Base-by-base conservation (phyloP, 1,140 invertebrate genomes). In the Aricia agestis region DNA sequence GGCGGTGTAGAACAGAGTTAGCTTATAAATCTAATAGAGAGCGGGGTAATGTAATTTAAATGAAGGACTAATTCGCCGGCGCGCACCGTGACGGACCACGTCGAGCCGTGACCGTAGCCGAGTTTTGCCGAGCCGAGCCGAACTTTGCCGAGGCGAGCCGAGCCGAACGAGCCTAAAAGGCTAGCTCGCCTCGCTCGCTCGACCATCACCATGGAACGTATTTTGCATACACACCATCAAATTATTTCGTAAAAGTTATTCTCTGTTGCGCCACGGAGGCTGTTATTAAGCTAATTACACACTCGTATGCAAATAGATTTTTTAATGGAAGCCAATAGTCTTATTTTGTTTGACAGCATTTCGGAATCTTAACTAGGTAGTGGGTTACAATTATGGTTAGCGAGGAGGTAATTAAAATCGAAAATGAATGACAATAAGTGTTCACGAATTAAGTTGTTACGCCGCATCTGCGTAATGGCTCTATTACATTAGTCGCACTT, bases 181-280 rank as follows among this genome's bases (percentile, higher is more conserved):
- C 45, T 36, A 52, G 79, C 83, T 87, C 84, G 83, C 80, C 79
- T 81, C 79, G 78, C 78, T 83, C 86, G 83, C 77, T 81, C 78
- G 84, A 82, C 82, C 86, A 89, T 89, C 87, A 86, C 36, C 89
- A 87, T 82, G 87, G 89, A 89, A 89, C 89, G 82, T 90, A 88
- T 91, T 91, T 91, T 91, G 87, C 89, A 90, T 91, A 90, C 86
- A 86, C 89, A 89, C 87, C 87, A 91, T 91, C 90, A 88, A 87
- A 87, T 91, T 89, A 91, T 89, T 91, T 86, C 87, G 90, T 78
- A 90, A 91, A 90, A 91, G 83, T 89, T 86, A 91, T 89, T 90
- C 89, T 87, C 85, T 86, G 89, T 91, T 91, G 87, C 87, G 83
- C 84, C 85, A 90, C 87, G 83, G 82, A 85, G 81, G 80, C 83